A percentile compares a stretch with the other conserved stretches of the same genome.
phyloP scores from a whole-genome alignment of 2,888 invertebrate species.

The Myopa testacea region DNA sequence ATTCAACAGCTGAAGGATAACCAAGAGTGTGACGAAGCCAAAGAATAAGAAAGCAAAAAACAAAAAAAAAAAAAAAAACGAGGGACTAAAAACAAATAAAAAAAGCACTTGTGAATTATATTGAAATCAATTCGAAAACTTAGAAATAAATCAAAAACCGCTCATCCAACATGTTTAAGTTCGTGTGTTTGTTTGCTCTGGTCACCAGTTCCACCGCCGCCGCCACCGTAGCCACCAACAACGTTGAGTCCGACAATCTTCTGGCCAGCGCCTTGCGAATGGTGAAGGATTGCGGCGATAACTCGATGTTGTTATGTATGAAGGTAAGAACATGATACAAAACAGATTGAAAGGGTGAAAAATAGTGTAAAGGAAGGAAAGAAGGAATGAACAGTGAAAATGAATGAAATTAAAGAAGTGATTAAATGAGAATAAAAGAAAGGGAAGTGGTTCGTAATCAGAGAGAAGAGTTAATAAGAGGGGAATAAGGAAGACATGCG shows the following conservation, averaged over 20 bases:
- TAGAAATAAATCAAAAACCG: not conserved
- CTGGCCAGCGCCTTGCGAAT: constrained; percentile 76
- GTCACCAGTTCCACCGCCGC: constrained; percentile 70
- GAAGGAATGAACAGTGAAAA: too few species aligned
- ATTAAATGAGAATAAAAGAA: too few species aligned
- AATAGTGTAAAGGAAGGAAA: not conserved
- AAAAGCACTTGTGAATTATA: not conserved
- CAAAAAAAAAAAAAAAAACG: not conserved
- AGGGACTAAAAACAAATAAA: not conserved
- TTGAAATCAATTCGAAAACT: not conserved
- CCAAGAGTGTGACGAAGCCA: constrained; percentile 35
- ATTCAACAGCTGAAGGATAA: constrained; percentile 36
- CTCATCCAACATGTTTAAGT: constrained; percentile 68
- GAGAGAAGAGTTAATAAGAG: too few species aligned
- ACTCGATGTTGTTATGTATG: constrained; percentile 77
- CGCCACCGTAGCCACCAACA: constrained; percentile 57
- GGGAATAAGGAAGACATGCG: too few species aligned
- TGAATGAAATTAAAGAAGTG: too few species aligned
- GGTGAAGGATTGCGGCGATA: constrained; percentile 78
- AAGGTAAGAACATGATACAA: constrained; percentile 72
- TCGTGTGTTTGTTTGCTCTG: constrained; percentile 68
- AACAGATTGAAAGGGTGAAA: not conserved
- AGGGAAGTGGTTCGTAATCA: too few species aligned
- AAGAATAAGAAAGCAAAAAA: constrained; percentile 40
- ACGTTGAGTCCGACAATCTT: constrained; percentile 70